These are phyloP conservation scores for Synchiropus splendidus DNA, from an alignment of 2,113 vertebrate genomes.

Conservation along the genomic window DNA sequence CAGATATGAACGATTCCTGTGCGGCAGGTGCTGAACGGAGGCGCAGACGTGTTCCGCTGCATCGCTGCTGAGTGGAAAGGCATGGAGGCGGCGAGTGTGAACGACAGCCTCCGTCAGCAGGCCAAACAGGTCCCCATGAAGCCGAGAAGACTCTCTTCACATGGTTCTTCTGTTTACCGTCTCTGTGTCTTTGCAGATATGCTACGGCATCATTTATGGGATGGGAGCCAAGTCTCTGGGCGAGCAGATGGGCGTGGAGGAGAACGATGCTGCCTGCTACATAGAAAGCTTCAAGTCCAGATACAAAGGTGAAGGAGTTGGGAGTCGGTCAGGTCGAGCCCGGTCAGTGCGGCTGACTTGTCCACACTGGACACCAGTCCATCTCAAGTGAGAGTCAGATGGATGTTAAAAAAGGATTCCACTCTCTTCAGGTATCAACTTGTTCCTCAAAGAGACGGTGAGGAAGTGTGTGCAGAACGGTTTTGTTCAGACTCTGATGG, in stretches of 20 bases:
- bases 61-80: slow-evolving; percentile 95
- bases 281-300: slow-evolving; percentile 92
- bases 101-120: slow-evolving; percentile 79
- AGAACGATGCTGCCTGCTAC: slow-evolving; percentile 82
- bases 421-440: slow-evolving; percentile 73
- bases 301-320: slow-evolving; percentile 75
- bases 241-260: slow-evolving; percentile 90
- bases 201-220: slow-evolving; percentile 96
- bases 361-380: too few relatives aligned
- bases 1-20: background rate
- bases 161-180: background rate
- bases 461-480: slow-evolving; percentile 79
- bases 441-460: slow-evolving; percentile 82
- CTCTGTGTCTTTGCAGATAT: slow-evolving; percentile 71
- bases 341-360: too few relatives aligned
- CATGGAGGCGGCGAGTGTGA: slow-evolving; percentile 72
- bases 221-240: slow-evolving; percentile 93
- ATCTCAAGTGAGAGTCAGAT: background rate
- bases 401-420: background rate
- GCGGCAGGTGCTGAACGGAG: slow-evolving; percentile 74
- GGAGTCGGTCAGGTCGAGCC: too few relatives aligned
- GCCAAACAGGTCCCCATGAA: slow-evolving; percentile 83
- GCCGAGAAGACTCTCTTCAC: background rate
- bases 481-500: slow-evolving; percentile 87
- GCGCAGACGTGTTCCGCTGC: slow-evolving; percentile 84